Evolutionary conservation across 2,113 vertebrate genomes (phyloP).

Genomic region (Phrynosoma blainvillii): DNA sequence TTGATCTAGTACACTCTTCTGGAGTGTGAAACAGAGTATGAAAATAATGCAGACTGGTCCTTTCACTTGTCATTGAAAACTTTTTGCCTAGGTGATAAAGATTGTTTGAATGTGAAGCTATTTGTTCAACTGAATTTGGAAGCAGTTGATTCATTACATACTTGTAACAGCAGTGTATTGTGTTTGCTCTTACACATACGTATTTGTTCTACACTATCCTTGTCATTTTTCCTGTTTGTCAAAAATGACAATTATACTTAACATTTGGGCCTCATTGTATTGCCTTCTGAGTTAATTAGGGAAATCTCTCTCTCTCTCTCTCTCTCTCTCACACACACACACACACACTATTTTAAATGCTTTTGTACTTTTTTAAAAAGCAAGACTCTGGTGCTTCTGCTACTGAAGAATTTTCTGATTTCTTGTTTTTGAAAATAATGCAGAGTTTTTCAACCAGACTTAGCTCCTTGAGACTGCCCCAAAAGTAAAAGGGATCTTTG

Average conservation of each 20-base stretch:
- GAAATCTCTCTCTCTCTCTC: no score
- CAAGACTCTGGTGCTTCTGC: not conserved
- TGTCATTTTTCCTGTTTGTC: not conserved
- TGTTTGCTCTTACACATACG: not conserved
- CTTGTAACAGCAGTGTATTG: not conserved
- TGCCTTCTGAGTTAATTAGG: not conserved
- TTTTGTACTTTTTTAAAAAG: not conserved
- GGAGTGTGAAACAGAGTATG: not conserved
- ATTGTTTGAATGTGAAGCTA: not conserved
- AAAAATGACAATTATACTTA: not conserved
- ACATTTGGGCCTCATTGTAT: not conserved
- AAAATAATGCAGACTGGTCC: not conserved
- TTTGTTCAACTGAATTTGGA: not conserved
- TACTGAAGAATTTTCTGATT: not conserved
- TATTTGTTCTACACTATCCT: not conserved
- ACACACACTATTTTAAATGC: not conserved
- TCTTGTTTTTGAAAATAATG: not conserved
- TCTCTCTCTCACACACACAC: no score
- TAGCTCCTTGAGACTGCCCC: not conserved
- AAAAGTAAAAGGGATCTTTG: not conserved
- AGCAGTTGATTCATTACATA: not conserved
- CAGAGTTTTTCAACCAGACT: not conserved
- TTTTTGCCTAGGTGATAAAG: not conserved
- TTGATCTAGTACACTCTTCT: not conserved
- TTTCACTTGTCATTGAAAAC: not conserved